Base-by-base conservation (phyloP, 2,797 vertebrate species). In the Tokudaia muenninki region DNA sequence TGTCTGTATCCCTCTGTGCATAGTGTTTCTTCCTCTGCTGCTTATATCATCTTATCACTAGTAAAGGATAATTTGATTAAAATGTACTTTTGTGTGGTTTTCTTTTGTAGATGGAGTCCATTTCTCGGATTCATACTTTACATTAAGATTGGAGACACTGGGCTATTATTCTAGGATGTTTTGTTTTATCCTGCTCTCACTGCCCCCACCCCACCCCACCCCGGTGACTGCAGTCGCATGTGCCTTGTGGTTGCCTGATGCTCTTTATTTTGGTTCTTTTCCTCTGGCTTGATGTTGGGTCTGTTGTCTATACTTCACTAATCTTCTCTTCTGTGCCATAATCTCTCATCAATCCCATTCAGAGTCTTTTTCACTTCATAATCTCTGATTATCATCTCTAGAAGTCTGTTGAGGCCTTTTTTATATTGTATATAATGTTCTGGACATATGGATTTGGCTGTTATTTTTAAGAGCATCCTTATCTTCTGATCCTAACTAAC, bases 331-430 rank as follows among this genome's bases (percentile, higher is more conserved):
- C n/a, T 72, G 3, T 61, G 12, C 34, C 34, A 1, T 82, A 37
- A 81, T 81, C n/a, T 93, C 7, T 50, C 47, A n/a, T 82, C 93
- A 70, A 44, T 87, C 37, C 41, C 34, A 55, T 80, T 34, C 21
- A 70, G 10, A 88, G 12, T 87, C 55, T 65, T 57, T 92, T 92
- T 92, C 24, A 47, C 83, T 26, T 82, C n/a, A 81, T 67, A 93
- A 82, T 37, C 92, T 83, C 44, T 13, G 3, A 57, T 83, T 95
- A 88, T 88, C 34, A 87, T 87, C 89, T 84, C 47, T 44, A 80
- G 21, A 90, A 83, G 34, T 91, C 77, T 41, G 37, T 41, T 22
- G 55, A 44, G 31, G 13, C 52, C 21, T 59, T 57, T 87, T 84
- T 63, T 65, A 52, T 14, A 1, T 29, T 78, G 41, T 50, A 70